Evolutionary conservation across 2,888 invertebrate species (phyloP), one percentile per base, ranked within the genome.

Genomic region (Oscheius sp.): DNA sequence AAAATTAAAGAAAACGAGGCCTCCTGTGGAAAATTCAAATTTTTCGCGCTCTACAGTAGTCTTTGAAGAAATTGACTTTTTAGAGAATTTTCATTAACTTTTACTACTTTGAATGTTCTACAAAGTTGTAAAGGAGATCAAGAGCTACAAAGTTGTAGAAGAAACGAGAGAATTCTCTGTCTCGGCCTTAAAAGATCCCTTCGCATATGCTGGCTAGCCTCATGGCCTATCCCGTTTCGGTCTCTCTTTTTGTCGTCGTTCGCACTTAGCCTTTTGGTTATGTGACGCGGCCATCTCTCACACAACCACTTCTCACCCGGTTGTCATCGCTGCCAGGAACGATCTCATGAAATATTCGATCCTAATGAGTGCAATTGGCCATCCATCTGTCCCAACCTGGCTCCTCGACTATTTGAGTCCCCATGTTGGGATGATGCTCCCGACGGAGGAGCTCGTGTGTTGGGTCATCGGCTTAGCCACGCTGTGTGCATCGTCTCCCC

Each of bases 251-350:
- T 55, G 34, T 55, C 52, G 29, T 52, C 29, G n/a, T 29, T 27
- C 55, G 55, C 55, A 58, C 42, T 42, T 58, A 42, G 42, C 39
- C 57, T 39, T 37, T 58, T 39, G 58, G 42, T 42, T 42, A 58
- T 39, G 55, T 55, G 37, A 20, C 37, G 33, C 55, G 33, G 34
- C 55, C 34, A 34, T 55, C 20, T 17, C 37, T 2, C 23, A n/a
- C n/a, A 27, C 27, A 53, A 53, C 34, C 55, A 55, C 55, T 55
- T 55, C 45, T n/a, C 61, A 31, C 31, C 61, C 61, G 61, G 61
- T 61, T 61, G 57, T 57, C 37, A 52, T 20, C 25, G 39, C 15
- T 33, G 48, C 48, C 55, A 55, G 42, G 42, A 42, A 17, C 3
- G 23, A 45, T 29, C 58, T 39, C 58, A 55, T 55, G 17, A 34